A percentile compares a stretch with the other conserved stretches of the same genome.
Conservation (phyloP, 2,113 vertebrate species). For the Sinocyclocheilus rhinocerous region DNA sequence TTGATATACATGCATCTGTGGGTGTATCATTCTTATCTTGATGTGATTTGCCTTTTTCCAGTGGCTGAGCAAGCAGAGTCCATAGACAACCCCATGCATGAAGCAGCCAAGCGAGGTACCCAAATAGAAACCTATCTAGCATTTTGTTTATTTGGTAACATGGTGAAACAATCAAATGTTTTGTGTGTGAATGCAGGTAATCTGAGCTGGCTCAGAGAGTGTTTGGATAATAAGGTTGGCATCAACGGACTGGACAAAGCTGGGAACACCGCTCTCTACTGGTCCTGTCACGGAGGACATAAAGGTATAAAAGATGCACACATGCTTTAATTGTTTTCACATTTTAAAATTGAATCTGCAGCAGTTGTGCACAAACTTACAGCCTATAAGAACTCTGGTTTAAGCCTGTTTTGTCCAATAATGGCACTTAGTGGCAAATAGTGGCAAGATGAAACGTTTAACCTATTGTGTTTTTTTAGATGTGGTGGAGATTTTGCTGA, state of each 20-base stretch:
- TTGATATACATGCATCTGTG: neutral
- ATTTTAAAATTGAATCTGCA: neutral
- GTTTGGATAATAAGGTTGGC: constrained; percentile 93
- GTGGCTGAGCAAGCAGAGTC: constrained; percentile 96
- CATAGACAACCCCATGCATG: constrained; percentile 96
- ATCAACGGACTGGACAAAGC: constrained; percentile 97
- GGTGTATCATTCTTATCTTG: neutral
- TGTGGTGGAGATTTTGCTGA: constrained; percentile 91
- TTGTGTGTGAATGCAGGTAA: constrained; percentile 80
- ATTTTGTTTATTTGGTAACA: constrained; percentile 20
- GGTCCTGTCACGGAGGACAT: constrained; percentile 95
- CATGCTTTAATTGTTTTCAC: neutral
- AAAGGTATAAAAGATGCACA: constrained; percentile 75
- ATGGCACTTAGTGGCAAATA: neutral
- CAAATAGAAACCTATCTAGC: neutral
- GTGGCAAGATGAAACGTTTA: too few relatives aligned
- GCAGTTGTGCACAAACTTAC: neutral
- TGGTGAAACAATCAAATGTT: constrained; percentile 29
- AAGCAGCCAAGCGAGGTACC: constrained; percentile 94
- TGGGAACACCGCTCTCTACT: constrained; percentile 96
- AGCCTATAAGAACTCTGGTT: too few relatives aligned
- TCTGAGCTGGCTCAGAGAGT: constrained; percentile 94
- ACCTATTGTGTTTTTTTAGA: constrained; percentile 71
- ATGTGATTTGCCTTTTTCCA: constrained; percentile 55
- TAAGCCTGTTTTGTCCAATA: neutral